These are phyloP conservation scores for Agrochola circellaris DNA, from an alignment of 2,888 invertebrate species.

Conservation along the genomic window DNA sequence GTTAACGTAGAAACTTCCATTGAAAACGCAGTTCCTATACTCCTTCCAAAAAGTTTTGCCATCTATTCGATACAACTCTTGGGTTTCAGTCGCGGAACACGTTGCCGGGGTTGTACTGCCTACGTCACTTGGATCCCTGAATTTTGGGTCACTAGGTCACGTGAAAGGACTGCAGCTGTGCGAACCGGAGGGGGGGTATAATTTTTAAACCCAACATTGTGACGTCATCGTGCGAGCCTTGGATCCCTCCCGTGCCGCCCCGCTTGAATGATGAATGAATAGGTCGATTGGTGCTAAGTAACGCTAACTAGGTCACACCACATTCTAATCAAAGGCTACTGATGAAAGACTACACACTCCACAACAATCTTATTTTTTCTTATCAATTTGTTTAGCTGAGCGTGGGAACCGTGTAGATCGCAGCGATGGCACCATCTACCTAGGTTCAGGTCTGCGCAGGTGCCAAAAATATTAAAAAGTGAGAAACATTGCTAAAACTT, in stretches of 20 bases:
- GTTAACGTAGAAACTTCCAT: constrained; percentile 82
- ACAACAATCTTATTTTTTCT: background rate
- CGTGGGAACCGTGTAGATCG: background rate
- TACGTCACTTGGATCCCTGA: constrained; percentile 84
- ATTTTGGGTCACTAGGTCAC: constrained; percentile 89
- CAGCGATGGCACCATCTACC: background rate
- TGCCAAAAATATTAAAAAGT: background rate
- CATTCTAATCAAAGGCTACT: constrained; percentile 45
- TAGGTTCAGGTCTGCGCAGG: background rate
- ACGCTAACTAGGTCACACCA: constrained; percentile 73
- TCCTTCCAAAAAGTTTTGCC: constrained; percentile 74
- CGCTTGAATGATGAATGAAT: constrained; percentile 88
- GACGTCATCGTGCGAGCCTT: constrained; percentile 84
- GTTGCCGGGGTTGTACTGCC: constrained; percentile 80
- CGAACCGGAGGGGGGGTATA: constrained; percentile 75
- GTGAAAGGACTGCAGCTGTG: constrained; percentile 84
- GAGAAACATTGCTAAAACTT: background rate
- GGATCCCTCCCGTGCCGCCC: constrained; percentile 75
- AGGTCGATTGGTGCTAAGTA: constrained; percentile 79
- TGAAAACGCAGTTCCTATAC: constrained; percentile 80
- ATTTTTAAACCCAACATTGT: constrained; percentile 83
- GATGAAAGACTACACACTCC: constrained; percentile 12
- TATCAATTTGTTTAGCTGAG: background rate
- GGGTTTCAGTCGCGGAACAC: constrained; percentile 65
- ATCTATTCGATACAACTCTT: constrained; percentile 44